These are phyloP conservation scores for Coelogynopora nodosa DNA, from an alignment of 2,888 invertebrate species.

Conservation along the genomic window DNA sequence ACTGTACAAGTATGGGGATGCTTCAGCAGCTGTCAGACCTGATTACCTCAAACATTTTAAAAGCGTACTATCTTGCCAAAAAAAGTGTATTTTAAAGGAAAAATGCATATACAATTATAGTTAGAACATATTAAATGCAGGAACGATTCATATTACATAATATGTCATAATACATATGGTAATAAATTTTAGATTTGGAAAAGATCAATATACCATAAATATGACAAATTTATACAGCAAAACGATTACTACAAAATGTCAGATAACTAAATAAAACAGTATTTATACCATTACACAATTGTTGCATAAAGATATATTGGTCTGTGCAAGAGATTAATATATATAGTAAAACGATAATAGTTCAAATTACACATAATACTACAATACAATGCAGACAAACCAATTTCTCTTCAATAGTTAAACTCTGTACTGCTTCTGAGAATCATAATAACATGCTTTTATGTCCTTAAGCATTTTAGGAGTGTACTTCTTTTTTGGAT, in stretches of 20 bases:
- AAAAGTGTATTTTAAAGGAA: background rate
- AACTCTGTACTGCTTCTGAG: too few species aligned
- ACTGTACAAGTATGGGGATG: too few species aligned
- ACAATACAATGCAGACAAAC: background rate
- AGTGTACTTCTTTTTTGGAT: background rate
- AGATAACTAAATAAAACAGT: background rate
- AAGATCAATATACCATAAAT: too few species aligned
- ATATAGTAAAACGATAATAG: background rate
- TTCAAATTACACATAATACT: background rate
- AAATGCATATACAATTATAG: background rate
- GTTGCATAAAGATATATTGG: background rate
- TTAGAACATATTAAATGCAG: background rate
- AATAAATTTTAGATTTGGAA: too few species aligned
- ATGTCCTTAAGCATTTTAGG: background rate
- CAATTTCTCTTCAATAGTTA: background rate
- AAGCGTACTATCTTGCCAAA: background rate
- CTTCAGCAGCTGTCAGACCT: too few species aligned
- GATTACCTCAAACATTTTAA: background rate
- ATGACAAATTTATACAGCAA: too few species aligned
- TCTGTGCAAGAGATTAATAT: background rate
- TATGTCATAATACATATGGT: too few species aligned
- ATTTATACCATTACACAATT: background rate
- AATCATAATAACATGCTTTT: background rate
- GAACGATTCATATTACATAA: too few species aligned
- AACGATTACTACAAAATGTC: background rate